Conservation (phyloP, 2,113 vertebrate species). For the Varanus komodoensis region DNA sequence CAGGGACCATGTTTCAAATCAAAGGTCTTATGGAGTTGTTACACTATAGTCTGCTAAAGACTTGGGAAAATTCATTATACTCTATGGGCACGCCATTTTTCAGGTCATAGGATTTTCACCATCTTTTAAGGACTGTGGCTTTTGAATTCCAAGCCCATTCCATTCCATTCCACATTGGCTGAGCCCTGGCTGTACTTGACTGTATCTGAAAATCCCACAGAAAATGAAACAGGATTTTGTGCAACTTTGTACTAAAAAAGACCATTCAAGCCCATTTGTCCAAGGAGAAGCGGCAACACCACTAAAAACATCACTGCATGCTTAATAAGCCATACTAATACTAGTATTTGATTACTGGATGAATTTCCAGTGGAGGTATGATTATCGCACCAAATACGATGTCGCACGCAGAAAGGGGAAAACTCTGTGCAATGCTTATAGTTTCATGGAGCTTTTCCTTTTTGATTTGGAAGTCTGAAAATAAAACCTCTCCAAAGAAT, state of each 20-base stretch:
- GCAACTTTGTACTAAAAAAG: not conserved
- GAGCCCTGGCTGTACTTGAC: not conserved
- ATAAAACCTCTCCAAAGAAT: not conserved
- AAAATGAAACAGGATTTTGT: not conserved
- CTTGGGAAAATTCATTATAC: not conserved
- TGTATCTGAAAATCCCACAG: not conserved
- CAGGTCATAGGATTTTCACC: too few species aligned
- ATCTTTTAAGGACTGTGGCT: too few species aligned
- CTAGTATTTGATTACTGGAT: not conserved
- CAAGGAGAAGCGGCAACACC: not conserved
- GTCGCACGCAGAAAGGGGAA: conserved; percentile 13
- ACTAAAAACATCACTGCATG: not conserved
- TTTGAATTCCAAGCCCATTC: not conserved
- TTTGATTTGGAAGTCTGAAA: conserved; percentile 34
- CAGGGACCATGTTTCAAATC: not conserved
- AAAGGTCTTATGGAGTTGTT: not conserved
- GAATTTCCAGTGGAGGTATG: fast-evolving
- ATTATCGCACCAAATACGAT: not conserved
- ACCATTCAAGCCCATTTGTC: not conserved
- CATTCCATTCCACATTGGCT: not conserved
- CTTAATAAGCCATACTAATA: not conserved
- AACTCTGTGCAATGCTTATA: not conserved
- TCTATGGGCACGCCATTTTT: not conserved
- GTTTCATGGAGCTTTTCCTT: not conserved
- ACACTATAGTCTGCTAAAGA: not conserved